Base-by-base conservation (phyloP, 1,140 invertebrate species). In the Drosophila biarmipes region DNA sequence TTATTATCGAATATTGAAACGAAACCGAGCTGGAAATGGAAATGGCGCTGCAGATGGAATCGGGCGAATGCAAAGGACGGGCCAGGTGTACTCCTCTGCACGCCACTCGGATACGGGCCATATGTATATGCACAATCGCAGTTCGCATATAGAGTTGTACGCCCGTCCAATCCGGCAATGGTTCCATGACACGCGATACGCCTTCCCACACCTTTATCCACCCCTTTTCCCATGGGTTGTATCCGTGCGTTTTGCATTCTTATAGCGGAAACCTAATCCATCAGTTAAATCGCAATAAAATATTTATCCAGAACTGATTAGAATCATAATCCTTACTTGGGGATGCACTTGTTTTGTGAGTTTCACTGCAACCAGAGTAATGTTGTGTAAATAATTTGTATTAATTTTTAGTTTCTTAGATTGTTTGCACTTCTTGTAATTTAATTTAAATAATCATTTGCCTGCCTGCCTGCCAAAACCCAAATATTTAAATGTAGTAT, bases 1-100 rank as follows among this genome's bases (percentile, higher is more conserved):
- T 78, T 89, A 89, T 79, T 89, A 84, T 89, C 74, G 80, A 78
- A 82, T 82, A 87, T 82, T 75, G 73, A 71, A 82, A 75, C 61
- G 68, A 80, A 79, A 59, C 43, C 11, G n/a, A 56, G 59, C 56
- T 40, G 58, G 38, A 72, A 68, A 77, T 85, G 67, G 69, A 64
- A 68, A 58, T 69, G 63, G 63, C 54, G 38, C 42, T 53, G 52
- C 46, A 40, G 74, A 56, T 51, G 59, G 49, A 48, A 67, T 43
- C 53, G 72, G 31, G 31, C 63, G 52, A 46, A 45, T 75, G 61
- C 73, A 80, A 74, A 42, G 35, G 40, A 37, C 27, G 54, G 38
- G 35, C 21, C 74, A 74, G 72, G 71, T 74, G 72, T 78, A 54
- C 69, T 56, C 29, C 29, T 31, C 42, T 58, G 63, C 78, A 78